Percentiles rank a stretch among this genome's conserved stretches.
phyloP scores from a whole-genome alignment of 2,113 vertebrate species.

The Menidia beryllina region DNA sequence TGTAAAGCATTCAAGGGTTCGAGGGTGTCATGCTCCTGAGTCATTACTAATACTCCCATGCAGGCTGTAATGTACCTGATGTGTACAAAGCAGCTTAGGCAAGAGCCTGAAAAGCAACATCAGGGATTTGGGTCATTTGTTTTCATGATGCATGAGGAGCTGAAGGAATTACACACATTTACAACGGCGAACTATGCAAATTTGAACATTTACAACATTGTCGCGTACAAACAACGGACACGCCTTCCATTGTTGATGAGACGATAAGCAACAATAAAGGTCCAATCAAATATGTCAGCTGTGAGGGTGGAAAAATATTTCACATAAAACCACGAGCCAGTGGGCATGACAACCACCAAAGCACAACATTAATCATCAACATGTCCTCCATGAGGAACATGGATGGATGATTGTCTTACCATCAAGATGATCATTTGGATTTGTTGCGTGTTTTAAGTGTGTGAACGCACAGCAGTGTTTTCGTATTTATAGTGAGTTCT shows the following conservation, averaged over 20 bases:
- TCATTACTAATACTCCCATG: not conserved
- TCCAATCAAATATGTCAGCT: not conserved
- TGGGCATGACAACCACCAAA: conserved; percentile 28
- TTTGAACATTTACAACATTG: not conserved
- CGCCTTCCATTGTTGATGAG: not conserved
- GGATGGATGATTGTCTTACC: not conserved
- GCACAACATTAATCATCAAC: not conserved
- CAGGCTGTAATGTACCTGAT: not conserved
- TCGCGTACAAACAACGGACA: not conserved
- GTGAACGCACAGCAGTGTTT: not conserved
- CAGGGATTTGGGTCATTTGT: not conserved
- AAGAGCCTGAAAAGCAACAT: not conserved
- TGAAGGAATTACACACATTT: not conserved
- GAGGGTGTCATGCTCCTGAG: conserved; percentile 1
- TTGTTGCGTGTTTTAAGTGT: not conserved
- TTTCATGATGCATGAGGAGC: not conserved
- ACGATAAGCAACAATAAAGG: not conserved
- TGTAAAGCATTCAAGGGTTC: conserved; percentile 21
- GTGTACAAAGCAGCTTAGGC: not conserved
- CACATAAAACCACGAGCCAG: not conserved
- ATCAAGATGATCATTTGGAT: not conserved
- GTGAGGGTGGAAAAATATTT: not conserved
- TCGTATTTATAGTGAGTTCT: not conserved
- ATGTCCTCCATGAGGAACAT: not conserved
- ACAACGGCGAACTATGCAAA: not conserved